phyloP scores from a whole-genome alignment of 2,797 vertebrate genomes.

The Premnoplex brunnescens region DNA sequence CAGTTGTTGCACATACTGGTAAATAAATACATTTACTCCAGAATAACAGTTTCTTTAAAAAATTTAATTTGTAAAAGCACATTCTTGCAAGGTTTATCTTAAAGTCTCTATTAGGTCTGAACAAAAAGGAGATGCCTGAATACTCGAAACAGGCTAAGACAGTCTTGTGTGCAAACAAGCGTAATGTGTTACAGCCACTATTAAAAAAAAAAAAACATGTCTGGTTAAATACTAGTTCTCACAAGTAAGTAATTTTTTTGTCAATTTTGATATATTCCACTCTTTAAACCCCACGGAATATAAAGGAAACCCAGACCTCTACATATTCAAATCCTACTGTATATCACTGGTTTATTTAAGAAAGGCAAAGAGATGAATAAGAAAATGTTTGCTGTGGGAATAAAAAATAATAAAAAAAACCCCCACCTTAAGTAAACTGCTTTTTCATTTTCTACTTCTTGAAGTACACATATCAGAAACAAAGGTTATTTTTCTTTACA shows the following conservation, averaged over 20 bases:
- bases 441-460: constrained; percentile 8
- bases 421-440: not conserved
- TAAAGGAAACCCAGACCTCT: constrained; percentile 19
- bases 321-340: not conserved
- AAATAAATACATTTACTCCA: constrained; percentile 79
- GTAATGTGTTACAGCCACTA: constrained; percentile 72
- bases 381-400: not conserved
- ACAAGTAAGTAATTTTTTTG: constrained; percentile 37
- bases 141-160: constrained; percentile 80
- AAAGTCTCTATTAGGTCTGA: constrained; percentile 78
- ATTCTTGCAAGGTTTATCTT: constrained; percentile 81
- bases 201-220: constrained; percentile 71
- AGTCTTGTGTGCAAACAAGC: constrained; percentile 67
- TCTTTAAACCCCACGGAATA: not conserved
- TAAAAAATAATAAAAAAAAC: not conserved
- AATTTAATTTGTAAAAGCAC: constrained; percentile 81
- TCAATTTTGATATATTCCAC: constrained; percentile 1
- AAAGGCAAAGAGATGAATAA: constrained; percentile 72
- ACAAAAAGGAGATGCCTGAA: constrained; percentile 77
- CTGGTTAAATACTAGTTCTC: constrained; percentile 71
- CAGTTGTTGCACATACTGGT: constrained; percentile 72
- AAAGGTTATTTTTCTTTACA: not conserved
- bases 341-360: constrained; percentile 16
- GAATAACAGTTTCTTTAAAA: constrained; percentile 75
- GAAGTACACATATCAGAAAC: not conserved